phyloP scores from a whole-genome alignment of 2,797 vertebrate genomes.

The Neomorphus geoffroyi region DNA sequence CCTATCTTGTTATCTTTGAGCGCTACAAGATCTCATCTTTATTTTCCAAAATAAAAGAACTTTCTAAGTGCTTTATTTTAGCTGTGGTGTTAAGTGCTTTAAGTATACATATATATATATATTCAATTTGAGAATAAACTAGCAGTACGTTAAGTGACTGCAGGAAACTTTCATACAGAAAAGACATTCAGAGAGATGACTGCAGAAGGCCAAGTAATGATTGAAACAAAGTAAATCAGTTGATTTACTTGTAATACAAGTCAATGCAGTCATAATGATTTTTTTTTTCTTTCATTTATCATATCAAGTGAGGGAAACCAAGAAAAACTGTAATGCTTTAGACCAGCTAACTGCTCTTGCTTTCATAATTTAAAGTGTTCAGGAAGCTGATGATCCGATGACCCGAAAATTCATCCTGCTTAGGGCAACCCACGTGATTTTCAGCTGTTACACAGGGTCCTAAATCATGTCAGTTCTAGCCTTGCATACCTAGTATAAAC shows the following conservation, averaged over 20 bases:
- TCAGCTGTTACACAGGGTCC: background rate
- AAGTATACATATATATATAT: background rate
- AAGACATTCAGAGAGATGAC: background rate
- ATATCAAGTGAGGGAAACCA: background rate
- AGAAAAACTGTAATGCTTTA: background rate
- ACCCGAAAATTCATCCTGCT: background rate
- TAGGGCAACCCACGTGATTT: background rate
- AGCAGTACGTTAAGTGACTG: background rate
- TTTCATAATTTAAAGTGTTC: background rate
- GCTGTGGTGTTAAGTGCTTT: background rate
- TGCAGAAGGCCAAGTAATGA: background rate
- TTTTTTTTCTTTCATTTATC: rapidly evolving
- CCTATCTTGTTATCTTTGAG: background rate
- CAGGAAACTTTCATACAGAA: background rate
- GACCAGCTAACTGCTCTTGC: background rate
- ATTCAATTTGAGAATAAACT: background rate
- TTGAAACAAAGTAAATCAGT: background rate
- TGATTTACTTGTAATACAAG: background rate
- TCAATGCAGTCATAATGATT: background rate
- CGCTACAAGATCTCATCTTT: background rate
- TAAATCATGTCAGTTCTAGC: background rate
- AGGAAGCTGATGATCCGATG: background rate
- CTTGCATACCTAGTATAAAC: background rate
- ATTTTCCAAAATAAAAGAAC: background rate
- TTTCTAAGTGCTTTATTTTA: background rate